Evolutionary conservation across 1,140 invertebrate genomes (phyloP).

Genomic region (Lasioglossum baleicum): DNA sequence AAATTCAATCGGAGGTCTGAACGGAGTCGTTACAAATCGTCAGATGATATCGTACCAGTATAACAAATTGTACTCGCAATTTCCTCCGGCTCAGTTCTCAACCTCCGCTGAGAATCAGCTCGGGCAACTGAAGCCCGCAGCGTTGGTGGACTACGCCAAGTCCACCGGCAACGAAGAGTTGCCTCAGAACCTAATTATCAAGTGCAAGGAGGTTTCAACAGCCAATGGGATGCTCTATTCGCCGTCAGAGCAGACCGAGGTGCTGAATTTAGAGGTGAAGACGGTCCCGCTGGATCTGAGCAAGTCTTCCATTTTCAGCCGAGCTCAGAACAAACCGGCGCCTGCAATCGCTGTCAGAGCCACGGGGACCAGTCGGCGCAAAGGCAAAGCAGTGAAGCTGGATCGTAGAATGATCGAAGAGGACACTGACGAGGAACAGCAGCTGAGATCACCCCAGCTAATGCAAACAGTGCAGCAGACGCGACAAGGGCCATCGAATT

Average conservation of each 20-base stretch:
- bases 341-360: constrained; percentile 20
- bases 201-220: neutral
- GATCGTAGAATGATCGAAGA: constrained; percentile 82
- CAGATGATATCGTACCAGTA: constrained; percentile 47
- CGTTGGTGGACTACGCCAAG: constrained; percentile 50
- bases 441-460: neutral
- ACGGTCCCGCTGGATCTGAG: constrained; percentile 79
- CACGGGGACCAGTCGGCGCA: constrained; percentile 84
- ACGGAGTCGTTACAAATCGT: neutral
- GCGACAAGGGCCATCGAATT: too few species aligned
- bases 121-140: constrained; percentile 36
- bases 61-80: constrained; percentile 48
- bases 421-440: constrained; percentile 68
- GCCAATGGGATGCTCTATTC: neutral
- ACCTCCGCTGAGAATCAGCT: constrained; percentile 33
- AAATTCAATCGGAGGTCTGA: constrained; percentile 16
- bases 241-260: too few species aligned
- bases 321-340: constrained; percentile 10
- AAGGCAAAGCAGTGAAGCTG: constrained; percentile 89
- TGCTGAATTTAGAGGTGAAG: neutral
- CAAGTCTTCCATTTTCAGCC: constrained; percentile 62
- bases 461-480: neutral
- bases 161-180: neutral
- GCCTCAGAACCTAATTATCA: neutral
- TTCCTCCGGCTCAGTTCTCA: constrained; percentile 40